Percentiles rank a stretch among this genome's conserved stretches.
These are phyloP conservation scores for Troglohyphantes excavatus DNA, from an alignment of 2,888 invertebrate genomes.

Conservation along the genomic window DNA sequence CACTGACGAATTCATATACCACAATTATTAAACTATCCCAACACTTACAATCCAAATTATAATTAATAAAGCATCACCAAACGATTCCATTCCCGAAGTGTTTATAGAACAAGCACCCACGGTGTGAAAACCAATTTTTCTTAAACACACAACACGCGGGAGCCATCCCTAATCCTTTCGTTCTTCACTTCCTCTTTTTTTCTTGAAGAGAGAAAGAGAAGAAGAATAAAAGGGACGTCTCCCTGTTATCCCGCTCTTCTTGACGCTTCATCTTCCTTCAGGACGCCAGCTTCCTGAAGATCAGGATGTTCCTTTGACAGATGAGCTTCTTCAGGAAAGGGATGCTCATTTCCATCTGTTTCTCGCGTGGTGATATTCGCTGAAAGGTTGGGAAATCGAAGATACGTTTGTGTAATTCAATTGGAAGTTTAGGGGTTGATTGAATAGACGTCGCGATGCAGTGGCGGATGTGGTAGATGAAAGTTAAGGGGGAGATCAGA, in stretches of 20 bases:
- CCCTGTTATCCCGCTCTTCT: neutral
- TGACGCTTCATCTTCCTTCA: neutral
- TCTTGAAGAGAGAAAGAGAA: too few relatives aligned
- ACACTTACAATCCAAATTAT: too few relatives aligned
- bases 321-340: neutral
- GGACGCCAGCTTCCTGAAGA: neutral
- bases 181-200: slow-evolving; percentile 4
- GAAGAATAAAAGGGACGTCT: neutral
- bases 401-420: neutral
- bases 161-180: slow-evolving; percentile 25
- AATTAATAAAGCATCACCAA: too few relatives aligned
- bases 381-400: neutral
- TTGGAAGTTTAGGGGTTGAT: too few relatives aligned
- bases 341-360: neutral
- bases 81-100: too few relatives aligned
- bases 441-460: too few relatives aligned
- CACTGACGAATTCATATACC: too few relatives aligned
- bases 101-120: too few relatives aligned
- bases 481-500: too few relatives aligned
- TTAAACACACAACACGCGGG: neutral
- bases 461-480: too few relatives aligned
- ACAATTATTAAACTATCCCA: too few relatives aligned
- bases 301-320: slow-evolving; percentile 21
- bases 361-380: neutral
- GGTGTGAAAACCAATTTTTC: too few relatives aligned